Conservation (phyloP, 64 coral and sea anemone species). For the Cladopsammia gracilis region DNA sequence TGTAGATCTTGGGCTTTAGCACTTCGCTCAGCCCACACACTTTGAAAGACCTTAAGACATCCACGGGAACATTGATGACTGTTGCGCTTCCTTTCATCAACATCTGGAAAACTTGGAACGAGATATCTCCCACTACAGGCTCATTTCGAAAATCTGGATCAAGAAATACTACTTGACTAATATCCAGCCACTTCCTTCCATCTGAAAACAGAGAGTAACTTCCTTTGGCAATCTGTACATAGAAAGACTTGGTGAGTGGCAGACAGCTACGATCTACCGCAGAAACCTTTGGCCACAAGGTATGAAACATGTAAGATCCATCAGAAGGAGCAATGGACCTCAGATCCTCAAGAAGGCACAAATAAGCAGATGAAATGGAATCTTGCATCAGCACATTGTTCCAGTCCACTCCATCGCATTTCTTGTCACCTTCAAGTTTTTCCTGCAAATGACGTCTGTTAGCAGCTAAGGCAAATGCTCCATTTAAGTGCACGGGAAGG, state of each 20-base stretch:
- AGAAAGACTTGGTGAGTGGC: conserved; percentile 54
- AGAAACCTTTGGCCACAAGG: conserved; percentile 65
- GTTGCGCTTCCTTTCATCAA: not conserved
- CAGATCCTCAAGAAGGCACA: conserved; percentile 57
- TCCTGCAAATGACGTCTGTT: conserved; percentile 80
- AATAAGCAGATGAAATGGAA: conserved; percentile 56
- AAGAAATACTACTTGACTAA: conserved; percentile 44
- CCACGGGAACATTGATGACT: conserved; percentile 65
- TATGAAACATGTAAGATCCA: conserved; percentile 61
- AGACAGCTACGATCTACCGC: conserved; percentile 6
- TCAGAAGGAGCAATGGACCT: not conserved
- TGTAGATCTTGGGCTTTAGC: conserved; percentile 6
- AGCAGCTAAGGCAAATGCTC: conserved; percentile 66
- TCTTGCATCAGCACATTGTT: conserved; percentile 80
- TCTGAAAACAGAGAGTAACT: conserved; percentile 41
- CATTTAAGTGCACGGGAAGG: conserved; percentile 87
- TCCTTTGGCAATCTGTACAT: not conserved
- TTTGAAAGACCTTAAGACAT: conserved; percentile 39
- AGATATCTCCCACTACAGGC: conserved; percentile 38
- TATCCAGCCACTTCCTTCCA: conserved; percentile 26
- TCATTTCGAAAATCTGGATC: conserved; percentile 42
- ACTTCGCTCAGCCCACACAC: not conserved
- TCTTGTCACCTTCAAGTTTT: conserved; percentile 72
- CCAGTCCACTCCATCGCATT: conserved; percentile 67
- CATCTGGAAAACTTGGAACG: conserved; percentile 64